Base-by-base conservation (phyloP, 1,140 invertebrate genomes). In the Cyclargus thomasi region DNA sequence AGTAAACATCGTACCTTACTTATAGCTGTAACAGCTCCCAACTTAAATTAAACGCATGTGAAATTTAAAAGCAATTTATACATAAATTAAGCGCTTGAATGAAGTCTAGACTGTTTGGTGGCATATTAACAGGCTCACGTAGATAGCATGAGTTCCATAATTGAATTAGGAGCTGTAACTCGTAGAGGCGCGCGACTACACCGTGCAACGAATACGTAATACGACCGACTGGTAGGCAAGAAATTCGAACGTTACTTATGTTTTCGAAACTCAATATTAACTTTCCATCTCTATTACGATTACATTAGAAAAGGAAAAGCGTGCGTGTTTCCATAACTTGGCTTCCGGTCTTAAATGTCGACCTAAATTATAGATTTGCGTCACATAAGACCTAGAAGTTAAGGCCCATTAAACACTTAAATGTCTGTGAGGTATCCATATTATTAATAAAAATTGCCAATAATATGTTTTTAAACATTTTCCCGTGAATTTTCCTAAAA, bases 131-230 rank as follows among this genome's bases (percentile, higher is more conserved):
- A 11, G 17, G 18, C 55, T 59, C 55, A 59, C 55, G 55, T 59
- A 22, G 20, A 53, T 65, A 53, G 70, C 65, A 67, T 66, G 69
- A 82, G 69, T 76, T 77, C 71, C 64, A 77, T 81, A 79, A 82
- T 79, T 73, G 75, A 75, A 80, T 82, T 79, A 76, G 67, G 64
- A 73, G 55, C 72, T 67, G 65, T 75, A 79, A 78, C 64, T 77
- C 76, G 76, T 69, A 64, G 66, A 68, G 63, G 62, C 74, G 74
- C 69, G 68, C 67, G 70, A 67, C 47, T 53, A 36, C 63, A 47
- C 35, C 75, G 76, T 76, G 80, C 74, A 71, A 70, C 74, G 82
- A 85, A 83, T 81, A 62, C 68, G 21, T 76, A 81, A 81, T 79
- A 68, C 18, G 18, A 57, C n/a, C n/a, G n/a, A n/a, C n/a, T 35